Evolutionary conservation across 2,113 vertebrate species (phyloP).

Genomic region (Bos javanicus): DNA sequence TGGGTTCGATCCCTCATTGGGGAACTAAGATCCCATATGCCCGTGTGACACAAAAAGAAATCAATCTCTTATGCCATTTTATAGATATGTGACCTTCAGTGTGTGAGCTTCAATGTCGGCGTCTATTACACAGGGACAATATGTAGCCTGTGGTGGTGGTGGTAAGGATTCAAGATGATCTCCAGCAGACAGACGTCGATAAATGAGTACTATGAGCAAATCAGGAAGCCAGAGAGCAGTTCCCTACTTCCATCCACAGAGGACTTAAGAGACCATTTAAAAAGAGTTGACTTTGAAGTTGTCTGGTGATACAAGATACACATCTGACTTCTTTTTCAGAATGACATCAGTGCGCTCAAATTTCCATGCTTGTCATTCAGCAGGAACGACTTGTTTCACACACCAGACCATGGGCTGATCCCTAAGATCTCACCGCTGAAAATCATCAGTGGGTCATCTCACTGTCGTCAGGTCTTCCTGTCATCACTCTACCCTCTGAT

Average conservation of each 20-base stretch:
- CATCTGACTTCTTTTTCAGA: neutral
- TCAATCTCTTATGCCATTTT: neutral
- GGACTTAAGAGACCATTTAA: neutral
- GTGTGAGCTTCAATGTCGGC: neutral
- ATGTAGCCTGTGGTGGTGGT: neutral
- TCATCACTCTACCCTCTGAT: neutral
- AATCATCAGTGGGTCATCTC: neutral
- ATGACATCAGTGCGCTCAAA: neutral
- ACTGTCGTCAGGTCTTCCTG: neutral
- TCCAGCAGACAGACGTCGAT: neutral
- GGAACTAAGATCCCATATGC: neutral
- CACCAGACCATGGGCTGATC: neutral
- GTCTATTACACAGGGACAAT: neutral
- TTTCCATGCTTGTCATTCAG: neutral
- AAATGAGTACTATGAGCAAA: neutral
- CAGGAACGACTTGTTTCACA: neutral
- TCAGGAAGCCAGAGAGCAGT: neutral
- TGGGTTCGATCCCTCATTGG: neutral
- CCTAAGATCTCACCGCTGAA: neutral
- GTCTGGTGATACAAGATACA: neutral
- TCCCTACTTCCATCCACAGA: neutral
- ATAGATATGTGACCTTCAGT: neutral
- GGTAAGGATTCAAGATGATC: neutral
- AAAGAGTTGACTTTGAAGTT: neutral
- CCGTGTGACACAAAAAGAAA: neutral